A percentile compares a stretch with the other conserved stretches of the same genome.
Evolutionary conservation across 2,113 vertebrate species (phyloP).

Genomic region (Trochalopteron elliotii): DNA sequence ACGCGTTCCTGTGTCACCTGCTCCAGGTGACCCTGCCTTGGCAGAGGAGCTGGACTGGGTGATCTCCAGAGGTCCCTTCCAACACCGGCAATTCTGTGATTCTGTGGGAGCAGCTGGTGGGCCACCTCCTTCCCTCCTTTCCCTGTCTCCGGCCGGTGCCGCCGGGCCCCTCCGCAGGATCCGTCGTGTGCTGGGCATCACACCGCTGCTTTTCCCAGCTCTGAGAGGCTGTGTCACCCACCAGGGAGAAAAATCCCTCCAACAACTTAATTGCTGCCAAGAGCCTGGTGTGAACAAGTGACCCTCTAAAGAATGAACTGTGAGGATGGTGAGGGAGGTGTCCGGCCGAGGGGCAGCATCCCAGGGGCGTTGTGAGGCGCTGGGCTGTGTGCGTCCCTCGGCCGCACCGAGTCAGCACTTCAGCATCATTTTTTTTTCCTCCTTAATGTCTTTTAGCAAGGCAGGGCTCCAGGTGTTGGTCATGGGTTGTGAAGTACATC

Average conservation of each 20-base stretch:
- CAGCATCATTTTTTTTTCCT: background rate
- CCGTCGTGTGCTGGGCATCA: background rate
- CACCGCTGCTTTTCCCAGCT: background rate
- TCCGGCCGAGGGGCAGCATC: background rate
- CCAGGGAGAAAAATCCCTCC: background rate
- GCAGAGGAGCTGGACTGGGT: background rate
- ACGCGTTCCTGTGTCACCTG: background rate
- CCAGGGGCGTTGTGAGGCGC: background rate
- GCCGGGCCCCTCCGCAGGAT: background rate
- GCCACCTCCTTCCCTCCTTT: background rate
- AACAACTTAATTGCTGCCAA: fast-evolving
- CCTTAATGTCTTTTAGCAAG: background rate
- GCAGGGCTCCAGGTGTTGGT: background rate
- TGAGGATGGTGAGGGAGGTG: background rate
- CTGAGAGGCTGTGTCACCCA: background rate
- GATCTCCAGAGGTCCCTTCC: background rate
- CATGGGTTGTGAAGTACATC: background rate
- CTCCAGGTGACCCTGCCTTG: background rate
- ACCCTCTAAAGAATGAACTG: too few species aligned
- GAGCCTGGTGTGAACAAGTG: background rate
- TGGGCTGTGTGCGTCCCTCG: background rate
- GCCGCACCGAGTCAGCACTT: background rate
- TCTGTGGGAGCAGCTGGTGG: background rate
- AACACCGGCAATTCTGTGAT: background rate
- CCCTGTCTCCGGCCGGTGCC: background rate